A percentile compares a stretch with the other conserved stretches of the same genome.
Evolutionary conservation across 2,888 invertebrate genomes (phyloP).

Genomic region (Entomobrya proxima): DNA sequence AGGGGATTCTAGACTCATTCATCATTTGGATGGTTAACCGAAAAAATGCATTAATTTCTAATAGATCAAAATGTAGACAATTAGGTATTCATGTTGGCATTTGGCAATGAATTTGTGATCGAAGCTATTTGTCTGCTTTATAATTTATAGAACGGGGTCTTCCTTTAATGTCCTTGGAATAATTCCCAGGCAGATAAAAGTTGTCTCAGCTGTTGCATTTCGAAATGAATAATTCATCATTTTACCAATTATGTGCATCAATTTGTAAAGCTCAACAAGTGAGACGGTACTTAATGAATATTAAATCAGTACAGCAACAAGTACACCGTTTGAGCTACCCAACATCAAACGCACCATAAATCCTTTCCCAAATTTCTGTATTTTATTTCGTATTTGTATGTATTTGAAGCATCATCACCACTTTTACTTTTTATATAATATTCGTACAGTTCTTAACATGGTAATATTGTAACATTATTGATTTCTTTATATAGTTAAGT

Average conservation of each 20-base stretch:
- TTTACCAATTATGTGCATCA: background rate
- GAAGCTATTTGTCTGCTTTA: too few species aligned
- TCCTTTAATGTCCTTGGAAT: background rate
- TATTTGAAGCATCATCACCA: conserved; percentile 38
- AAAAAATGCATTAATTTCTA: too few species aligned
- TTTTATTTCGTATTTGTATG: background rate
- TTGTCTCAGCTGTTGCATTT: background rate
- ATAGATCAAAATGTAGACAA: too few species aligned
- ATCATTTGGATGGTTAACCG: too few species aligned
- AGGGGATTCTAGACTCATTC: too few species aligned
- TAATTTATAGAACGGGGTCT: background rate
- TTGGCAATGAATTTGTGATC: background rate
- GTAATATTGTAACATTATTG: background rate
- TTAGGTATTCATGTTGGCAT: too few species aligned
- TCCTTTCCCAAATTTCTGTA: too few species aligned
- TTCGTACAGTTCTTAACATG: background rate
- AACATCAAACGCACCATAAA: too few species aligned
- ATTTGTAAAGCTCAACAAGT: too few species aligned
- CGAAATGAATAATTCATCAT: background rate
- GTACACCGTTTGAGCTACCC: too few species aligned
- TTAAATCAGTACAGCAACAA: too few species aligned
- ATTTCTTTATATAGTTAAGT: background rate
- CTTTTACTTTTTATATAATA: background rate
- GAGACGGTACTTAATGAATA: too few species aligned
- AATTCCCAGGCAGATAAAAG: background rate